phyloP scores from a whole-genome alignment of 2,113 vertebrate genomes.

The Pyrgilauda ruficollis region DNA sequence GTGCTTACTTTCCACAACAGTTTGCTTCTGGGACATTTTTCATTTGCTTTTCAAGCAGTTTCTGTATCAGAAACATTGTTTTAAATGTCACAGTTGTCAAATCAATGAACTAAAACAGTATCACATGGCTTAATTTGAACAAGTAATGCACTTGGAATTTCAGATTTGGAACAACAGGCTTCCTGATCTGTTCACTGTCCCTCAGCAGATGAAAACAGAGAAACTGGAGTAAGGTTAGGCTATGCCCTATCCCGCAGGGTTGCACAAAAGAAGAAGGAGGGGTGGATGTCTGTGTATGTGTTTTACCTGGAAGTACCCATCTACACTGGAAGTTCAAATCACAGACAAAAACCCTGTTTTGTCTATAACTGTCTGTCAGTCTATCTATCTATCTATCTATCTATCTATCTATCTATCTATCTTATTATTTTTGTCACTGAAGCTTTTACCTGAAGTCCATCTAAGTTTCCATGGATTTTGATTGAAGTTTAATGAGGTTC shows the following conservation, averaged over 20 bases:
- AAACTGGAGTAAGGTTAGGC: background rate
- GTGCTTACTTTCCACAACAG: constrained; percentile 39
- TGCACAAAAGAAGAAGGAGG: background rate
- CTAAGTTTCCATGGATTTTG: background rate
- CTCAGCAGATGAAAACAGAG: constrained; percentile 39
- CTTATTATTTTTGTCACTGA: background rate
- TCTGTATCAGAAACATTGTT: constrained; percentile 62
- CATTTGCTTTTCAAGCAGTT: constrained; percentile 59
- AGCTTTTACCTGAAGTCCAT: background rate
- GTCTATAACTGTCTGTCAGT: background rate
- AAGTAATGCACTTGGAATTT: constrained; percentile 63
- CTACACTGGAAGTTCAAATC: background rate
- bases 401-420: background rate
- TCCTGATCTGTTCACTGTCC: constrained; percentile 61
- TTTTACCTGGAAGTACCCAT: background rate
- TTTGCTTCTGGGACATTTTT: constrained; percentile 59
- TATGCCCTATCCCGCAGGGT: background rate
- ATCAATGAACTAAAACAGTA: constrained; percentile 59
- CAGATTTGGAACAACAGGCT: constrained; percentile 39
- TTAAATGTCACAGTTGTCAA: constrained; percentile 64
- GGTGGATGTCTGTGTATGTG: background rate
- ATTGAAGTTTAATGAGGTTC: background rate
- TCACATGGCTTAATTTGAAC: constrained; percentile 58
- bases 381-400: background rate
- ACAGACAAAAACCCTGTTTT: background rate